These are phyloP conservation scores for Laodelphax striatellus DNA, from an alignment of 1,140 invertebrate genomes.

Conservation along the genomic window DNA sequence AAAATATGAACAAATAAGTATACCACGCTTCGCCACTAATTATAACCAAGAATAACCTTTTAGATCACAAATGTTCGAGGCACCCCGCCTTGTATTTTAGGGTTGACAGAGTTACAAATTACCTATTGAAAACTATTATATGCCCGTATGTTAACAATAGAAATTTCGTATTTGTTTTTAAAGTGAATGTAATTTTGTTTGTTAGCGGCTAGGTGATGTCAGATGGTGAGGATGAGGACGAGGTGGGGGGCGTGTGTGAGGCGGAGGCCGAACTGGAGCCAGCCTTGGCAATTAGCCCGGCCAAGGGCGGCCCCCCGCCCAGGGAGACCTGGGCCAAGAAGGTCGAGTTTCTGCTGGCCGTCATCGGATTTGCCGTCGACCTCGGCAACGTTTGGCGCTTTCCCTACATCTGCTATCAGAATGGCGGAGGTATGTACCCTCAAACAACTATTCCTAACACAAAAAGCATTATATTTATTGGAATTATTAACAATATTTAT, in stretches of 20 bases:
- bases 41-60: no score
- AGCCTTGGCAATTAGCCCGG: conserved; percentile 6
- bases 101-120: no score
- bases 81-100: no score
- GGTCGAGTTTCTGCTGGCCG: conserved; percentile 81
- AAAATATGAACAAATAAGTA: no score
- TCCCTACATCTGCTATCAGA: conserved; percentile 67
- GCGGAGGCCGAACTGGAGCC: conserved; percentile 10
- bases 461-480: no score
- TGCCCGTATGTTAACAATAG: not conserved
- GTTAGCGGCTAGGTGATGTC: conserved; percentile 16
- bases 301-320: conserved; percentile 20
- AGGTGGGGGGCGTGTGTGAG: conserved; percentile 5
- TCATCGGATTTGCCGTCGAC: conserved; percentile 86
- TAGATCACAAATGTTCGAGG: no score
- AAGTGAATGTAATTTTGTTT: no score
- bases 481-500: no score
- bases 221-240: conserved; percentile 14
- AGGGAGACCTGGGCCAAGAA: conserved; percentile 73
- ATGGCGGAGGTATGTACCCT: conserved; percentile 58
- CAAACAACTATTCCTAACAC: not conserved
- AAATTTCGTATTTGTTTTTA: no score
- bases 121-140: no score
- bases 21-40: no score
- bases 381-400: conserved; percentile 85